These are phyloP conservation scores for Lepidocyrtoides sp. DNA, from an alignment of 2,888 invertebrate genomes.

Conservation along the genomic window DNA sequence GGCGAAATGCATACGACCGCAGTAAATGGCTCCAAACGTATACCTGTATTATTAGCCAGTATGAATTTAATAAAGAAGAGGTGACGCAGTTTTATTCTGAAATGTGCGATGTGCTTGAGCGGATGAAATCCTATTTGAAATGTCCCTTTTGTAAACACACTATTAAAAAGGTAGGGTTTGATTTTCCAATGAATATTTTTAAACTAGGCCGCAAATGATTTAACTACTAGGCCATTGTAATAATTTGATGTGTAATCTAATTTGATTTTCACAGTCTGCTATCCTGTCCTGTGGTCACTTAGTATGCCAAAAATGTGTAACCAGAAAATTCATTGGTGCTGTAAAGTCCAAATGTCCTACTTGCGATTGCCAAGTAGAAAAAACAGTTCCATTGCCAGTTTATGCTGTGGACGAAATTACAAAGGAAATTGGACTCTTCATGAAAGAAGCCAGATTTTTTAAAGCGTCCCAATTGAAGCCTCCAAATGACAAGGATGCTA, in stretches of 20 bases:
- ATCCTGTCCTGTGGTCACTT: slow-evolving; percentile 78
- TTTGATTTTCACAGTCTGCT: slow-evolving; percentile 64
- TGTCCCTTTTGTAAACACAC: slow-evolving; percentile 76
- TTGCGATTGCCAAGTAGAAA: slow-evolving; percentile 69
- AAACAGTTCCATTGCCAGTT: slow-evolving; percentile 75
- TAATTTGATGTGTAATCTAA: too few species aligned
- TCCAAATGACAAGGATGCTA: slow-evolving; percentile 56
- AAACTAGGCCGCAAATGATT: too few species aligned
- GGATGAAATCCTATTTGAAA: slow-evolving; percentile 58
- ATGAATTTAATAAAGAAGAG: slow-evolving; percentile 80
- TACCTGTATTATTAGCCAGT: slow-evolving; percentile 77
- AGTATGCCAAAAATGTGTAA: slow-evolving; percentile 77
- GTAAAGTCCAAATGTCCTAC: slow-evolving; percentile 73
- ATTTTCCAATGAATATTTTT: too few species aligned
- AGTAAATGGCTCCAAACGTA: slow-evolving; percentile 81
- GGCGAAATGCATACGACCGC: slow-evolving; percentile 76
- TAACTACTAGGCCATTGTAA: too few species aligned
- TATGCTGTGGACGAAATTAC: slow-evolving; percentile 78
- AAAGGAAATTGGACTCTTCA: slow-evolving; percentile 68
- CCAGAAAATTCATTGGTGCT: slow-evolving; percentile 72
- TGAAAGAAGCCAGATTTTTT: slow-evolving; percentile 80
- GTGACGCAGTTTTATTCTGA: slow-evolving; percentile 77
- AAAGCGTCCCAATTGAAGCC: slow-evolving; percentile 66
- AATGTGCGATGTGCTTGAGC: slow-evolving; percentile 76
- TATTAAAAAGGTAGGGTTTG: slow-evolving; percentile 75